A percentile compares a stretch with the other conserved stretches of the same genome.
Conservation (phyloP, 2,113 vertebrate genomes). For the Oncorhynchus mykiss region DNA sequence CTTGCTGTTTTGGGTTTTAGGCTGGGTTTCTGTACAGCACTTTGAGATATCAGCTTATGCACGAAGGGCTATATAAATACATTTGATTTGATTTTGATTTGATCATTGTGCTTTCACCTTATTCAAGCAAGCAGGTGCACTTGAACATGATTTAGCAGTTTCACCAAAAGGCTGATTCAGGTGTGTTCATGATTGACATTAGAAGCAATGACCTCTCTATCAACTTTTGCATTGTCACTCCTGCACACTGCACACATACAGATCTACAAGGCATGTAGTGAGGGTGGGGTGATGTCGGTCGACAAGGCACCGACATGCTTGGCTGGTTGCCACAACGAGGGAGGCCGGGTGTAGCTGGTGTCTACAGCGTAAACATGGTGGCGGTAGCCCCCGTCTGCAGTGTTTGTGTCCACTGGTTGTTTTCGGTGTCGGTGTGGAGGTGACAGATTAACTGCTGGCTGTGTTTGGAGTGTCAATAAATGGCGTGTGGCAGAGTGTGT, state of each 20-base stretch:
- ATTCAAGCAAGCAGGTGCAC: too few species aligned
- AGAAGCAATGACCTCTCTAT: background rate
- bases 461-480: conserved; percentile 70
- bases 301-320: background rate
- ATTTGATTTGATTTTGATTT: too few species aligned
- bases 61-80: too few species aligned
- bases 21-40: too few species aligned
- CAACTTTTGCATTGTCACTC: background rate
- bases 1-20: too few species aligned
- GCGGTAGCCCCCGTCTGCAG: conserved; percentile 10
- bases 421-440: conserved; percentile 29
- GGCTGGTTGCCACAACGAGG: background rate
- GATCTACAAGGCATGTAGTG: background rate
- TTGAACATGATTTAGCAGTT: too few species aligned
- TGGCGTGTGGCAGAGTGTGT: conserved; percentile 34
- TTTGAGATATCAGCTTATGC: too few species aligned
- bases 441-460: conserved; percentile 17
- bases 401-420: conserved; percentile 27
- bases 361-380: conserved; percentile 56
- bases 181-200: too few species aligned
- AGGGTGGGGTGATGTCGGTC: conserved; percentile 13
- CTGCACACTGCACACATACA: background rate
- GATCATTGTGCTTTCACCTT: too few species aligned
- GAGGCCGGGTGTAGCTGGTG: conserved; percentile 15
- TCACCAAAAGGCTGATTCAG: too few species aligned